Conservation (phyloP, 1,140 invertebrate species). For the Pogonomyrmex barbatus region DNA sequence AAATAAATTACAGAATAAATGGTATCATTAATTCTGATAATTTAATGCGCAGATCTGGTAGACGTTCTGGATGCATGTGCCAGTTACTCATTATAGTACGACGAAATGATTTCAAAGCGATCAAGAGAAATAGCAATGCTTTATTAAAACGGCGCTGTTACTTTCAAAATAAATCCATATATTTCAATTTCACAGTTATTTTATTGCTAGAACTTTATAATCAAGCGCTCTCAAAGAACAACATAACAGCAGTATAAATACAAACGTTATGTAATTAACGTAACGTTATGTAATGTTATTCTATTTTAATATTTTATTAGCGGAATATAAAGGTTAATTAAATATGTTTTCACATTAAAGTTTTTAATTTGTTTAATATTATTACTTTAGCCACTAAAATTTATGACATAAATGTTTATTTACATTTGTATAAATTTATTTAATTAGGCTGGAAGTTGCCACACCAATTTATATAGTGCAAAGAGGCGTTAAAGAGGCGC, state of each 20-base stretch:
- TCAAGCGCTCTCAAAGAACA: background rate
- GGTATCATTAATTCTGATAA: constrained; percentile 35
- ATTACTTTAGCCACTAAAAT: background rate
- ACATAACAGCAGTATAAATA: background rate
- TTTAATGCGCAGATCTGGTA: constrained; percentile 46
- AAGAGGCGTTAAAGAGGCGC: background rate
- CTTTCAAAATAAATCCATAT: constrained; percentile 6
- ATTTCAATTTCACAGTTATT: background rate
- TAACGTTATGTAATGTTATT: background rate
- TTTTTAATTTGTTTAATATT: constrained; percentile 6
- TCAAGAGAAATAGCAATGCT: background rate
- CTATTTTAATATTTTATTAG: background rate
- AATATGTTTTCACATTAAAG: background rate
- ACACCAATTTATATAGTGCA: background rate
- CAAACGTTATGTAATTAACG: background rate
- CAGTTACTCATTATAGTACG: background rate
- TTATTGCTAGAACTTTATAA: background rate
- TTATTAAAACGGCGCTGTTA: background rate
- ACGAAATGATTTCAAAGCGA: constrained; percentile 3
- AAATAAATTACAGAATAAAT: constrained; percentile 31
- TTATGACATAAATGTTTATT: constrained; percentile 11
- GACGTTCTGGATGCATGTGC: constrained; percentile 21
- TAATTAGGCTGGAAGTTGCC: constrained; percentile 1
- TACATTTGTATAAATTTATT: constrained; percentile 11
- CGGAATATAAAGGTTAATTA: constrained; percentile 5